phyloP scores from a whole-genome alignment of 2,888 invertebrate species.

The Neuroscelio doddi region DNA sequence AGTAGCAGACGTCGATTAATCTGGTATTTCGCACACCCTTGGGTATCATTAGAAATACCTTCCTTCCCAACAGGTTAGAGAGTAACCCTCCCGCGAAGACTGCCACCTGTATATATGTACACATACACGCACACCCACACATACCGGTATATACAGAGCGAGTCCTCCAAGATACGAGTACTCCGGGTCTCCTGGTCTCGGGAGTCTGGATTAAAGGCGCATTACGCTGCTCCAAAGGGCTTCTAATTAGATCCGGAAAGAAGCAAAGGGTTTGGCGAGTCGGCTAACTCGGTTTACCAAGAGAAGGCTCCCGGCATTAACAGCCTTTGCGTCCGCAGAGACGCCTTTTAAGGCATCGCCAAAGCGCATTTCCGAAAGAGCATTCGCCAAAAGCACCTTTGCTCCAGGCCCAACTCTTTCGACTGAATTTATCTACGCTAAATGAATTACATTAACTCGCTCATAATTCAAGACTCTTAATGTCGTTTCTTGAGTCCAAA shows the following conservation, averaged over 20 bases:
- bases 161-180: constrained; percentile 56
- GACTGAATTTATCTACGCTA: constrained; percentile 45
- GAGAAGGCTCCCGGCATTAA: constrained; percentile 62
- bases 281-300: constrained; percentile 68
- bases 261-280: constrained; percentile 69
- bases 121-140: background rate
- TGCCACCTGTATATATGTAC: constrained; percentile 7
- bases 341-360: constrained; percentile 59
- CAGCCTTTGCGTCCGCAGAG: constrained; percentile 65
- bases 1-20: constrained; percentile 62
- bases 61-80: constrained; percentile 18
- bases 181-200: constrained; percentile 50
- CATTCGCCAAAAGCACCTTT: constrained; percentile 46
- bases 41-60: constrained; percentile 63
- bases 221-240: constrained; percentile 66
- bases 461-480: constrained; percentile 45
- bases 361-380: constrained; percentile 51
- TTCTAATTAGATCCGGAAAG: constrained; percentile 70
- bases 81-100: constrained; percentile 17
- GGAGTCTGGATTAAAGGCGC: constrained; percentile 66
- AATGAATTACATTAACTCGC: constrained; percentile 45
- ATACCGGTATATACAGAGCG: constrained; percentile 16
- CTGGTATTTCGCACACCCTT: constrained; percentile 61
- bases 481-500: constrained; percentile 30
- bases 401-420: constrained; percentile 48